A percentile compares a stretch with the other conserved stretches of the same genome.
Evolutionary conservation across 23 tunicate species (phyloP).

Genomic region (Ascidia mentula): DNA sequence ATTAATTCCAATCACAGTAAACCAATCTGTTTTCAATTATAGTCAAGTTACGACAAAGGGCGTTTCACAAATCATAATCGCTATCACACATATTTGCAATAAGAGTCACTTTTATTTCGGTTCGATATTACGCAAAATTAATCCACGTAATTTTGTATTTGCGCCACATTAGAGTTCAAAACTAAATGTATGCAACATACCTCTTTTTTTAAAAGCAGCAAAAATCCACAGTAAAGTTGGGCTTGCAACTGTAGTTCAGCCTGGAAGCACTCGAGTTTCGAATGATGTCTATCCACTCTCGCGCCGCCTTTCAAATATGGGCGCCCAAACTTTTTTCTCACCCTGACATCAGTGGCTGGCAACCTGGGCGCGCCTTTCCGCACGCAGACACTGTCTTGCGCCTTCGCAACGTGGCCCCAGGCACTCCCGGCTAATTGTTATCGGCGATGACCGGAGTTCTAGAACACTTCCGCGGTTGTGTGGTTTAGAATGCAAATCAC

Average conservation of each 20-base stretch:
- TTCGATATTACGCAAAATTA: no score
- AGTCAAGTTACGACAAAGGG: no score
- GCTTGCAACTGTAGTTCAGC: background rate
- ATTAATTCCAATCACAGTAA: no score
- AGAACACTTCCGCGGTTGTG: no score
- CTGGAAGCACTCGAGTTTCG: background rate
- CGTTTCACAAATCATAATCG: no score
- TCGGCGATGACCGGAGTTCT: background rate
- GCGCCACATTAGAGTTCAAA: no score
- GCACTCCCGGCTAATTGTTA: background rate
- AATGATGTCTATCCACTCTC: background rate
- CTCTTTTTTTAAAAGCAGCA: slow-evolving; percentile 1
- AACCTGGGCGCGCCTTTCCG: background rate
- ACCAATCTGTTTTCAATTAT: no score
- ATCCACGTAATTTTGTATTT: no score
- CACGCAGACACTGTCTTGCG: background rate
- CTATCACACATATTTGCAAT: no score
- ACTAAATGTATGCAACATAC: background rate
- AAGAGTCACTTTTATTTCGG: no score
- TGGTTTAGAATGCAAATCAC: no score
- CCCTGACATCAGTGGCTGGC: background rate
- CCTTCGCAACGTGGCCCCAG: background rate
- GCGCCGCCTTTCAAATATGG: background rate
- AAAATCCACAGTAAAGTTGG: background rate
- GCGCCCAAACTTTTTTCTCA: background rate